Evolutionary conservation across 1,140 invertebrate genomes (phyloP).

Genomic region (Musca vetustissima): DNA sequence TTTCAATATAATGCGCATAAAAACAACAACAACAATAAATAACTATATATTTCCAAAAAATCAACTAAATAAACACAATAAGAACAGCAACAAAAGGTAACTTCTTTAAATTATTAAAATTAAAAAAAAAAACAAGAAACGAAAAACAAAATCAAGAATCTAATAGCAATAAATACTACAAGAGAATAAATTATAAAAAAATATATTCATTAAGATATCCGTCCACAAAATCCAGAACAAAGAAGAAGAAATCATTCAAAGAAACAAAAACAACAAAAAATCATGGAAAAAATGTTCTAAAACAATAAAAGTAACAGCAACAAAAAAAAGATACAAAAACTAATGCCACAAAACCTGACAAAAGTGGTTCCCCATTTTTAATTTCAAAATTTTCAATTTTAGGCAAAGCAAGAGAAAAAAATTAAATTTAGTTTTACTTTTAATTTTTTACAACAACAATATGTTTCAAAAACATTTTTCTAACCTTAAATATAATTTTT

Average conservation of each 20-base stretch:
- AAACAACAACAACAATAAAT: not conserved
- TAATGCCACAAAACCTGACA: not conserved
- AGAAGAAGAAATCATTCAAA: not conserved
- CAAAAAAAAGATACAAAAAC: not conserved
- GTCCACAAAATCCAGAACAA: conserved; percentile 20
- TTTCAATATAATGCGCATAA: not conserved
- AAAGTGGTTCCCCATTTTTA: not conserved
- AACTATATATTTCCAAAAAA: conserved; percentile 2
- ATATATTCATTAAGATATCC: conserved; percentile 15
- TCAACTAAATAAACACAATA: not conserved
- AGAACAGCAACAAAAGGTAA: not conserved
- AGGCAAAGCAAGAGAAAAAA: not conserved
- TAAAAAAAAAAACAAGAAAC: not conserved
- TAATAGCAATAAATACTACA: not conserved
- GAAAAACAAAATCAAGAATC: too few relatives aligned
- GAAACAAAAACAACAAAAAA: not conserved
- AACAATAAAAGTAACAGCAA: conserved; percentile 20
- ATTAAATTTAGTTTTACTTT: not conserved
- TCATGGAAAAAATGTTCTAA: conserved; percentile 6
- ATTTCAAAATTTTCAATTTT: not conserved
- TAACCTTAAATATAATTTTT: too few relatives aligned
- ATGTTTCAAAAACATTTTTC: too few relatives aligned
- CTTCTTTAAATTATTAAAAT: not conserved
- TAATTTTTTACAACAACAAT: too few relatives aligned
- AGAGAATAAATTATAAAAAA: conserved; percentile 2